These are phyloP conservation scores for Leuciscus waleckii DNA, from an alignment of 2,797 vertebrate species.

Conservation along the genomic window DNA sequence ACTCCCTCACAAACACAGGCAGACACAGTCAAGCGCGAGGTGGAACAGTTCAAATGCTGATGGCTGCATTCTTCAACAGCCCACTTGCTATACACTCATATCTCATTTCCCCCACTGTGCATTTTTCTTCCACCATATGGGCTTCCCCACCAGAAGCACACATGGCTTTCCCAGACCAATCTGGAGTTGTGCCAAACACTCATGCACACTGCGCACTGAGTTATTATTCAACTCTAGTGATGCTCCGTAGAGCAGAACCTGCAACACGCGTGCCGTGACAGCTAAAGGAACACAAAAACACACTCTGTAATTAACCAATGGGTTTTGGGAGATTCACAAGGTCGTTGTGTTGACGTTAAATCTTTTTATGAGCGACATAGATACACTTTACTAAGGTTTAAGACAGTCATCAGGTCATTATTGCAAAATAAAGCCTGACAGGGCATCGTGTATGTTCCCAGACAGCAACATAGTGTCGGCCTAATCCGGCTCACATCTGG, in stretches of 20 bases:
- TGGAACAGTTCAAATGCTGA: slow-evolving; percentile 38
- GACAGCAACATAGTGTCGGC: too few species aligned
- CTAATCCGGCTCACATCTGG: too few species aligned
- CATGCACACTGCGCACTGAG: background rate
- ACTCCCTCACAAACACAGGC: slow-evolving; percentile 9
- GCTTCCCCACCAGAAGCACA: slow-evolving; percentile 19
- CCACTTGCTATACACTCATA: slow-evolving; percentile 26
- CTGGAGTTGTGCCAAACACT: background rate
- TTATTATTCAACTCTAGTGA: background rate
- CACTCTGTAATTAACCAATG: background rate
- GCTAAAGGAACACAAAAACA: background rate
- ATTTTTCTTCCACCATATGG: slow-evolving; percentile 33
- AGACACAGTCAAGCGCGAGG: slow-evolving; percentile 10
- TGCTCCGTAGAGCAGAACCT: background rate
- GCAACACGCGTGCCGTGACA: background rate
- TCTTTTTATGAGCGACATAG: background rate
- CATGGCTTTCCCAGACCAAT: slow-evolving; percentile 26
- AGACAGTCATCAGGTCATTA: background rate
- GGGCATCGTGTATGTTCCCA: background rate
- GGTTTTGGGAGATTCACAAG: background rate
- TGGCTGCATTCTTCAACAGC: slow-evolving; percentile 30
- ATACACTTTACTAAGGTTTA: background rate
- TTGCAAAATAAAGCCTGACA: background rate
- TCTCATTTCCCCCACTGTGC: slow-evolving; percentile 18
- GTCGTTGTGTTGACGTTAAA: background rate